A percentile compares a stretch with the other conserved stretches of the same genome.
Conservation (phyloP, 2,888 invertebrate species). For the Copidosoma aretas region DNA sequence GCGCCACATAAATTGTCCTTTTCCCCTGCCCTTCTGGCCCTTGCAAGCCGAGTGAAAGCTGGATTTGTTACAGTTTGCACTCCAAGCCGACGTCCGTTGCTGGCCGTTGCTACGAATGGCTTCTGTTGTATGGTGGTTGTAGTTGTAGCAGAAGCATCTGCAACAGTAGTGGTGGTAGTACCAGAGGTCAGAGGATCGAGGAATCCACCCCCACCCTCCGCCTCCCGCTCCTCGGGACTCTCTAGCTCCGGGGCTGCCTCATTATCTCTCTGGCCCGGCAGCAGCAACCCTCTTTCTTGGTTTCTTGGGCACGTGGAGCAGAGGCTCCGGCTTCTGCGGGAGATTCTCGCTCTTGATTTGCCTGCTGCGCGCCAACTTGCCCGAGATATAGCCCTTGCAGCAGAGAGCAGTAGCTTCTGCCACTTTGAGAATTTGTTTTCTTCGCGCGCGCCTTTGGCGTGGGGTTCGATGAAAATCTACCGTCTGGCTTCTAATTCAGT, state of each 20-base stretch:
- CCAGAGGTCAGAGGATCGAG: not conserved
- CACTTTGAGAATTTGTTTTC: no score
- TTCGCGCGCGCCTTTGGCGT: not conserved
- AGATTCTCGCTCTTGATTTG: constrained; percentile 34
- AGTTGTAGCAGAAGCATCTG: no score
- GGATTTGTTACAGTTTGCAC: constrained; percentile 63
- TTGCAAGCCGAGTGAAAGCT: constrained; percentile 59
- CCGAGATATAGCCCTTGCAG: not conserved
- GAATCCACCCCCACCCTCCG: constrained; percentile 12
- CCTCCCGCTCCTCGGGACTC: constrained; percentile 12
- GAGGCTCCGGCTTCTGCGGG: constrained; percentile 17
- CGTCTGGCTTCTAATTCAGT: not conserved
- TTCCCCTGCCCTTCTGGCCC: constrained; percentile 50
- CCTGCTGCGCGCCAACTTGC: not conserved
- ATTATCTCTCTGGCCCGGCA: constrained; percentile 29
- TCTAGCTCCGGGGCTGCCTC: constrained; percentile 20
- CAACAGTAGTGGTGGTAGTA: no score
- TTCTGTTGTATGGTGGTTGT: no score
- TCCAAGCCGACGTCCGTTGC: constrained; percentile 56
- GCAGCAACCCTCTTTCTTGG: constrained; percentile 21
- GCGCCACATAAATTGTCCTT: constrained; percentile 61
- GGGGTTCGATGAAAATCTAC: not conserved
- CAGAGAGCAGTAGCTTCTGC: constrained; percentile 13
- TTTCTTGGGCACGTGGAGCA: constrained; percentile 7
- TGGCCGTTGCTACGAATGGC: no score